Evolutionary conservation across 2,113 vertebrate species (phyloP), one percentile per base, ranked within the genome.

Genomic region (Rana temporaria): DNA sequence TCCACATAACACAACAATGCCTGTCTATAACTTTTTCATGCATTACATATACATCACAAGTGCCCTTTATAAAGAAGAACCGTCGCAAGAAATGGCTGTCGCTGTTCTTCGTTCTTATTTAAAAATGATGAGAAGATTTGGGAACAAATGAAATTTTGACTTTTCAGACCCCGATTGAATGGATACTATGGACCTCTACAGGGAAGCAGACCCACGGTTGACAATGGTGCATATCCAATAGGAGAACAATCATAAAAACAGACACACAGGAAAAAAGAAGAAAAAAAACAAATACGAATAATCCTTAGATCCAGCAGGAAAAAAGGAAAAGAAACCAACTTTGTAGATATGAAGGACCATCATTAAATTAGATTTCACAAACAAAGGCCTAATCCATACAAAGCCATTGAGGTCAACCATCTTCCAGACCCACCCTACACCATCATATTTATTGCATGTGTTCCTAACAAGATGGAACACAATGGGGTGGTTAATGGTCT

Each of bases 81-180:
- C 63, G 8, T 68, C 68, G 68, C 68, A 76, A 83, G 81, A 83
- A 67, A 76, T n/a, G 81, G 12, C 53, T 57, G 56, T 83, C 72
- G 68, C 63, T 60, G 53, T 76, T 83, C 72, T 76, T 18, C 72
- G 15, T 59, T 74, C 71, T 75, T 83, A 83, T 83, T 83, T 83
- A 76, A 75, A 83, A 64, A 83, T 83, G 81, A 83, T 83, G 81
- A 83, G 81, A 83, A 83, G 81, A 30, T 60, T 76, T 67, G 55
- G 72, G 81, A 83, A 83, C 81, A 83, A 83, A 83, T 83, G 81
- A 76, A 83, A 57, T 83, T 83, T 76, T 76, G 81, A 76, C 81
- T 83, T 83, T 62, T 83, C 34, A 83, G 81, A 83, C 70, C 81
- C 81, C 81, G 52, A 76, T 83, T 83, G 71, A 83, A 83, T 76